phyloP scores from a whole-genome alignment of 2,888 invertebrate species.

The Cryptocephalus primarius region DNA sequence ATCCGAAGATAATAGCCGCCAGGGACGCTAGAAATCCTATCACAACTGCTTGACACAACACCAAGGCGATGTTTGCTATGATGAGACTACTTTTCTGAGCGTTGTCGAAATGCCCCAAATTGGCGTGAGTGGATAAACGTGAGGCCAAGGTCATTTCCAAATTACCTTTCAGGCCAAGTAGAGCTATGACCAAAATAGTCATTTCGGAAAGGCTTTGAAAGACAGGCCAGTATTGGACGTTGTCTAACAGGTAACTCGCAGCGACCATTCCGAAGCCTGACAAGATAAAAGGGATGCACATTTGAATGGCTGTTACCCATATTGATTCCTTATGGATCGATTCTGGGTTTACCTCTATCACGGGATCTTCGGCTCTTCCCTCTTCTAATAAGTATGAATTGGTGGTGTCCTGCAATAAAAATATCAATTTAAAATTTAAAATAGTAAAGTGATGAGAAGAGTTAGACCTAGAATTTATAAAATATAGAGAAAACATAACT shows the following conservation, averaged over 20 bases:
- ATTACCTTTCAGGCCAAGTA: constrained; percentile 38
- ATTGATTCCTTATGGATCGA: constrained; percentile 21
- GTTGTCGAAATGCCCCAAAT: constrained; percentile 58
- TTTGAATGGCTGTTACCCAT: constrained; percentile 63
- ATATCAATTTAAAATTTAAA: too few relatives aligned
- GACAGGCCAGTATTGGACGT: constrained; percentile 81
- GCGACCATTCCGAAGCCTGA: constrained; percentile 87
- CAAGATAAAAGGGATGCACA: constrained; percentile 72
- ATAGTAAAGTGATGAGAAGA: too few relatives aligned
- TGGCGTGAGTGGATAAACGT: constrained; percentile 82
- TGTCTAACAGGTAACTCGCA: constrained; percentile 72
- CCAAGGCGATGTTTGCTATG: constrained; percentile 56
- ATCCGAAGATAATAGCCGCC: constrained; percentile 71
- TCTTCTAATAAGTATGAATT: too few relatives aligned
- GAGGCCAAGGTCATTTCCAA: constrained; percentile 91
- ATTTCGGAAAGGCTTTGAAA: constrained; percentile 73
- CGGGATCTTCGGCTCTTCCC: too few relatives aligned
- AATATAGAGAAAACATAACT: too few relatives aligned
- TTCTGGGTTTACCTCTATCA: too few relatives aligned
- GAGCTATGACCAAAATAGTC: constrained; percentile 79
- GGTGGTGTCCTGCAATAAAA: too few relatives aligned
- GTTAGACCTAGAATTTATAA: too few relatives aligned
- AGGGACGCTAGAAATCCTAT: constrained; percentile 76
- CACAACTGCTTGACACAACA: constrained; percentile 69
- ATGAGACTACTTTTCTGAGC: constrained; percentile 44